These are phyloP conservation scores for Hydractinia echinata DNA, from an alignment of 30 jellyfish, hydroid and myxozoan genomes.

Conservation along the genomic window DNA sequence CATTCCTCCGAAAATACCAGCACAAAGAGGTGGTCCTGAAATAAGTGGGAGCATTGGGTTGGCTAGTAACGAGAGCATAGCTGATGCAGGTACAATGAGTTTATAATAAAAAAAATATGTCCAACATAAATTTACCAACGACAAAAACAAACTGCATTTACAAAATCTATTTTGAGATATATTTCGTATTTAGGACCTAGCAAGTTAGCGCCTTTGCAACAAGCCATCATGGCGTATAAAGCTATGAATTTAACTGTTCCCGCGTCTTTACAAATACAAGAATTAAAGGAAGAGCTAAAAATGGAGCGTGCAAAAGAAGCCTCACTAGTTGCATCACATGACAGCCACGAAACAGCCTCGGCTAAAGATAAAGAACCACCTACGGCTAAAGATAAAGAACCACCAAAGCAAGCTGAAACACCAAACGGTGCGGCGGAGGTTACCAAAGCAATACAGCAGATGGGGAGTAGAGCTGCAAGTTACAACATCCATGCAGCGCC, in stretches of 20 bases:
- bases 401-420: background rate
- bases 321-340: background rate
- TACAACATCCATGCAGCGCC: background rate
- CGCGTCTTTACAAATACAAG: constrained; percentile 21
- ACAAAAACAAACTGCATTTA: no score
- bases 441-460: background rate
- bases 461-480: background rate
- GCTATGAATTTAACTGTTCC: constrained; percentile 27
- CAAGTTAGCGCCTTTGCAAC: constrained; percentile 3
- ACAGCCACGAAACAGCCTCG: constrained; percentile 9
- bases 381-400: background rate
- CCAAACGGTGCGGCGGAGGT: constrained; percentile 11
- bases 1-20: constrained; percentile 58
- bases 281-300: constrained; percentile 18
- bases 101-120: no score
- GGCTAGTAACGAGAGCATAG: background rate
- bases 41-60: constrained; percentile 25
- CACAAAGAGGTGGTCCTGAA: constrained; percentile 84
- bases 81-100: no score
- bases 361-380: constrained; percentile 15
- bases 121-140: no score
- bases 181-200: constrained; percentile 21
- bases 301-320: constrained; percentile 15
- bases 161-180: background rate
- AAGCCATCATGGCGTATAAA: constrained; percentile 23